These are phyloP conservation scores for Hormaphis cornu DNA, from an alignment of 1,140 invertebrate genomes.

Conservation along the genomic window DNA sequence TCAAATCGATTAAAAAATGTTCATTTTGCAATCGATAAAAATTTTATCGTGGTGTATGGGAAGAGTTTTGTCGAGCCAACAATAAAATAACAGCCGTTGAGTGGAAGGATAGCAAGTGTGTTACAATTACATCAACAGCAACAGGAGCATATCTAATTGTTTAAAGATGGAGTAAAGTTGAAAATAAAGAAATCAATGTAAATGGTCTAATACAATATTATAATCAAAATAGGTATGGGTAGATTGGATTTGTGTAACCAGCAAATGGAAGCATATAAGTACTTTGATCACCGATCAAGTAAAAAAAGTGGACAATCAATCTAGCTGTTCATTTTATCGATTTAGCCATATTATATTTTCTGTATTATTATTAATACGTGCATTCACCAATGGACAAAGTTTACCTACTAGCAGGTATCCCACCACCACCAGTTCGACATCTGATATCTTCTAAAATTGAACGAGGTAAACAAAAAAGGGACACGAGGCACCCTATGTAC, in stretches of 20 bases:
- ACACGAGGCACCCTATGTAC: not conserved
- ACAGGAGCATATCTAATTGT: not conserved
- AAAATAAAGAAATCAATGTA: too few relatives aligned
- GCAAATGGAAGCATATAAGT: not conserved
- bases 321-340: not conserved
- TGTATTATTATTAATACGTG: too few relatives aligned
- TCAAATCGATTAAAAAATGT: not conserved
- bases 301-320: not conserved
- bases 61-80: not conserved
- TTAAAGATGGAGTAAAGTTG: too few relatives aligned
- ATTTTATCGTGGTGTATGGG: not conserved
- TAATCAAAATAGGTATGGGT: too few relatives aligned
- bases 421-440: not conserved
- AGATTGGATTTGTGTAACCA: not conserved
- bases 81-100: not conserved
- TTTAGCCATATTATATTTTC: too few relatives aligned
- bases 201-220: too few relatives aligned
- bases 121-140: not conserved
- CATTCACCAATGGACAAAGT: not conserved
- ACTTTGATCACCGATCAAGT: conserved; percentile 22
- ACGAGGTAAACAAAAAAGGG: not conserved
- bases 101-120: not conserved
- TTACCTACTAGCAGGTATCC: not conserved
- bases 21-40: not conserved
- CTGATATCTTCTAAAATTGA: not conserved